Percentiles rank a stretch among this genome's conserved stretches.
These are phyloP conservation scores for Eupithecia dodoneata DNA, from an alignment of 2,888 invertebrate species.

Conservation along the genomic window DNA sequence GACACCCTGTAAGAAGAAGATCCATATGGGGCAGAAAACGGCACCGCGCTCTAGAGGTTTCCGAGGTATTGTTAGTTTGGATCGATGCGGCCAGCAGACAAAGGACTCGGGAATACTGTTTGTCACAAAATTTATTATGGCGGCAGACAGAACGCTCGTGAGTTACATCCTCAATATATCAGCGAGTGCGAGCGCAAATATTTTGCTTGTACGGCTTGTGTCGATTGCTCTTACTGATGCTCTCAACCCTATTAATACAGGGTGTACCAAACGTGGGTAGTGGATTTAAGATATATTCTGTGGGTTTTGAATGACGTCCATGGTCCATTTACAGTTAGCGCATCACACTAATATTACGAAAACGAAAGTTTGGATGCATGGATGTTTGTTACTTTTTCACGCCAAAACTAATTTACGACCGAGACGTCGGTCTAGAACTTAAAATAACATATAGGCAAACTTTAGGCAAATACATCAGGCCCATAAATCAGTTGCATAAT, in stretches of 20 bases:
- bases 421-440: no score
- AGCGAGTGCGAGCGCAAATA: conserved; percentile 63
- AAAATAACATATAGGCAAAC: no score
- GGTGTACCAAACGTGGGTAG: not conserved
- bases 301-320: no score
- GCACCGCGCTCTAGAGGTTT: conserved; percentile 46
- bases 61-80: conserved; percentile 62
- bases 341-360: no score
- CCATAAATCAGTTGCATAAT: no score
- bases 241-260: conserved; percentile 16
- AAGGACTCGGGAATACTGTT: conserved; percentile 80
- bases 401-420: no score
- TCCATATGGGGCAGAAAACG: conserved; percentile 37
- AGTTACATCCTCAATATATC: conserved; percentile 71
- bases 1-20: not conserved
- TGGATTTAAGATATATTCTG: not conserved
- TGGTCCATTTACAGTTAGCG: no score
- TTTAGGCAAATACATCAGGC: no score
- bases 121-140: conserved; percentile 81
- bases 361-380: no score
- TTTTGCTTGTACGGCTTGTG: conserved; percentile 59
- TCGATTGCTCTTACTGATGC: conserved; percentile 39
- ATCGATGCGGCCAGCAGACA: conserved; percentile 75
- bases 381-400: no score
- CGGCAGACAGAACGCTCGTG: conserved; percentile 49